Evolutionary conservation across 2,113 vertebrate species (phyloP).

Genomic region (Potamarius usumacintae): DNA sequence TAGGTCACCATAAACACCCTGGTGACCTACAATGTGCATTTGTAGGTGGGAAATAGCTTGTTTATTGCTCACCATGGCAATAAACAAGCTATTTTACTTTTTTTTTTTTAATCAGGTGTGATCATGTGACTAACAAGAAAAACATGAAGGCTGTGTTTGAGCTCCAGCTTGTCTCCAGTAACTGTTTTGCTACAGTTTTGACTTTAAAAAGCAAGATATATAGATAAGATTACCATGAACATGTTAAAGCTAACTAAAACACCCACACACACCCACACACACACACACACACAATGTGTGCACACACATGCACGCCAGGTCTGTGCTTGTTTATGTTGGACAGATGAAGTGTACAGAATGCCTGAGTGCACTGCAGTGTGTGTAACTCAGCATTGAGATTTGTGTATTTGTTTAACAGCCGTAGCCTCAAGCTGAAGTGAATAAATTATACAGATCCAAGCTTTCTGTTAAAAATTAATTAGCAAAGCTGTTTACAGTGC

Average conservation of each 20-base stretch:
- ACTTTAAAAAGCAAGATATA: background rate
- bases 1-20: background rate
- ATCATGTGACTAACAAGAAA: background rate
- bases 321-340: constrained; percentile 68
- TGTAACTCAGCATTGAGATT: constrained; percentile 67
- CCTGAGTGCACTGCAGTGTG: constrained; percentile 47
- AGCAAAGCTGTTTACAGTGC: constrained; percentile 56
- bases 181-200: background rate
- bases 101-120: background rate
- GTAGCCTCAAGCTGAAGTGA: constrained; percentile 69
- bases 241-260: constrained; percentile 14
- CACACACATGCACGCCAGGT: constrained; percentile 3
- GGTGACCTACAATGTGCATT: too few species aligned
- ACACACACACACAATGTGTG: background rate
- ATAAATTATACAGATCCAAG: constrained; percentile 75
- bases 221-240: background rate
- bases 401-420: constrained; percentile 76
- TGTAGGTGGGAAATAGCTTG: too few species aligned
- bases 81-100: background rate
- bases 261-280: background rate
- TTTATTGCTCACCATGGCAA: too few species aligned
- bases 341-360: constrained; percentile 52
- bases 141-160: background rate
- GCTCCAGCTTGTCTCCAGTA: background rate
- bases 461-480: constrained; percentile 78